Percentiles rank a stretch among this genome's conserved stretches.
phyloP scores from a whole-genome alignment of 2,113 vertebrate species.

The Stigmatopora nigra region DNA sequence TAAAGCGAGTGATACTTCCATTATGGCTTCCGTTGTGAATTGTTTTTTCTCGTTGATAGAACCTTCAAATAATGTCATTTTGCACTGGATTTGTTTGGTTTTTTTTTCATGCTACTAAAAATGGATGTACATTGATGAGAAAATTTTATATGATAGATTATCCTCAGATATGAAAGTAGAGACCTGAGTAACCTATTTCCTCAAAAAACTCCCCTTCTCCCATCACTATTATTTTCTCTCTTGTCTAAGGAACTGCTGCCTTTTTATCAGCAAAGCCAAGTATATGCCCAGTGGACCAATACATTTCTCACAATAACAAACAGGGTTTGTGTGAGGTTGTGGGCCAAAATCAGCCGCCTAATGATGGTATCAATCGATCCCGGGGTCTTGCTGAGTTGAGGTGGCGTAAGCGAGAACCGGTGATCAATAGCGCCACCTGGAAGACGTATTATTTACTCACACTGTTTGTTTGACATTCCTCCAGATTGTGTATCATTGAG shows the following conservation, averaged over 20 bases:
- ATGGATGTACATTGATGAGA: not conserved
- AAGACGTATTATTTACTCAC: slow-evolving; percentile 55
- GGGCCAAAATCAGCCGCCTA: slow-evolving; percentile 50
- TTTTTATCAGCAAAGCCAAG: slow-evolving; percentile 40
- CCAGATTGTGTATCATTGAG: slow-evolving; percentile 55
- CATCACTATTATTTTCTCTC: slow-evolving; percentile 39
- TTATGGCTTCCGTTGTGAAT: no score
- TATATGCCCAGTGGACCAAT: slow-evolving; percentile 53
- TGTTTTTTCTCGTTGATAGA: no score
- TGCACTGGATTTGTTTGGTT: no score
- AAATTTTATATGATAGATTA: slow-evolving; percentile 12
- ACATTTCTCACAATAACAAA: slow-evolving; percentile 67
- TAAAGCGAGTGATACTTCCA: no score
- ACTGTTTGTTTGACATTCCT: slow-evolving; percentile 59
- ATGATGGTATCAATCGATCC: slow-evolving; percentile 64
- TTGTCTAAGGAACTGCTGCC: slow-evolving; percentile 36
- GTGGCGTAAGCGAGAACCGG: slow-evolving; percentile 23
- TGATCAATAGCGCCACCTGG: slow-evolving; percentile 62
- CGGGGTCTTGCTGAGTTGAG: slow-evolving; percentile 21
- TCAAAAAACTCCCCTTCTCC: slow-evolving; percentile 24
- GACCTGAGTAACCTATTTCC: slow-evolving; percentile 21
- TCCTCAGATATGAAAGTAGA: slow-evolving; percentile 25
- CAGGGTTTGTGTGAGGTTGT: slow-evolving; percentile 45
- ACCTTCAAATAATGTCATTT: no score
- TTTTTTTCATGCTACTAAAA: no score